A percentile compares a stretch with the other conserved stretches of the same genome.
Conservation (phyloP, 2,113 vertebrate species). For the Bos taurus region ARS-UCD2.0 NC_037353.1:2989001-2989500, state of each 20-base stretch:
- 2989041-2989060: not conserved
- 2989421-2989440: not conserved
- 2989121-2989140: not conserved
- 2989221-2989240: not conserved
- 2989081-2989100: too few relatives aligned
- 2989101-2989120: not conserved
- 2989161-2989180: not conserved
- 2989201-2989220: not conserved
- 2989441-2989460: not conserved
- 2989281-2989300: not conserved
- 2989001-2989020: too few relatives aligned
- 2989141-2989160: not conserved
- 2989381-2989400: not conserved
- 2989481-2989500: not conserved
- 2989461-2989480: not conserved
- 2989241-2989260: not conserved
- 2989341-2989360: not conserved
- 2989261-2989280: not conserved
- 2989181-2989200: not conserved
- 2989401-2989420: not conserved
- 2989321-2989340: not conserved
- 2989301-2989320: not conserved
- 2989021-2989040: too few relatives aligned
- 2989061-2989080: not conserved
- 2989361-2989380: not conserved